Conservation (phyloP, 2,113 vertebrate genomes). For the Corapipo altera region DNA sequence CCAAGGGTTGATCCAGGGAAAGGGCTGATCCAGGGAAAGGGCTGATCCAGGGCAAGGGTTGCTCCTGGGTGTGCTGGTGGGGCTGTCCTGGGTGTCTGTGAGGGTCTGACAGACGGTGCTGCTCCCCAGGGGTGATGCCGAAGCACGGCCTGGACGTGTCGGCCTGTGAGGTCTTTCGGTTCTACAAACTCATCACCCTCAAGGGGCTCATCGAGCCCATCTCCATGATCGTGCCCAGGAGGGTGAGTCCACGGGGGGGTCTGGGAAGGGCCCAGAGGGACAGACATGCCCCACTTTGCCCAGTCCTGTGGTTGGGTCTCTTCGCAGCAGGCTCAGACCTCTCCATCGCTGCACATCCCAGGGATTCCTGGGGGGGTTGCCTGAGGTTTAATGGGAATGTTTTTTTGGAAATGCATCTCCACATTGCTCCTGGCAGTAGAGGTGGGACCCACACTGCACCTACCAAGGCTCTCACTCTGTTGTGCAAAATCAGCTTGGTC, state of each 20-base stretch:
- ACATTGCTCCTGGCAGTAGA: neutral
- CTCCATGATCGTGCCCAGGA: conserved; percentile 97
- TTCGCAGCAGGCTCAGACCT: neutral
- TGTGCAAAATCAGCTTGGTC: neutral
- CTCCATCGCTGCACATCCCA: accelerated
- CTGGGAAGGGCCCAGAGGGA: accelerated
- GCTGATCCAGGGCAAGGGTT: too few relatives aligned
- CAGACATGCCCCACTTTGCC: accelerated
- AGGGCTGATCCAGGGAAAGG: too few relatives aligned
- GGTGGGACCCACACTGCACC: too few relatives aligned
- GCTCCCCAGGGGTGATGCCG: conserved; percentile 90
- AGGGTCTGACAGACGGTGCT: neutral
- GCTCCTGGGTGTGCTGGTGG: neutral
- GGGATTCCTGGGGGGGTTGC: accelerated
- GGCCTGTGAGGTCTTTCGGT: conserved; percentile 92
- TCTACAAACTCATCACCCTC: conserved; percentile 96
- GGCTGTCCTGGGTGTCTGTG: neutral
- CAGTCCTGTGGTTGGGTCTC: accelerated
- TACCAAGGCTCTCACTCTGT: too few relatives aligned
- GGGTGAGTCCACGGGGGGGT: conserved; percentile 70
- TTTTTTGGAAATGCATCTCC: neutral
- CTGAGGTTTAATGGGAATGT: accelerated
- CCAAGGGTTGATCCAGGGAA: neutral
- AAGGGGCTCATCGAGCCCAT: conserved; percentile 96
- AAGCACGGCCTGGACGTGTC: conserved; percentile 94